phyloP scores from a whole-genome alignment of 1,140 invertebrate genomes.

The Pseudomyrmex cubaensis region DNA sequence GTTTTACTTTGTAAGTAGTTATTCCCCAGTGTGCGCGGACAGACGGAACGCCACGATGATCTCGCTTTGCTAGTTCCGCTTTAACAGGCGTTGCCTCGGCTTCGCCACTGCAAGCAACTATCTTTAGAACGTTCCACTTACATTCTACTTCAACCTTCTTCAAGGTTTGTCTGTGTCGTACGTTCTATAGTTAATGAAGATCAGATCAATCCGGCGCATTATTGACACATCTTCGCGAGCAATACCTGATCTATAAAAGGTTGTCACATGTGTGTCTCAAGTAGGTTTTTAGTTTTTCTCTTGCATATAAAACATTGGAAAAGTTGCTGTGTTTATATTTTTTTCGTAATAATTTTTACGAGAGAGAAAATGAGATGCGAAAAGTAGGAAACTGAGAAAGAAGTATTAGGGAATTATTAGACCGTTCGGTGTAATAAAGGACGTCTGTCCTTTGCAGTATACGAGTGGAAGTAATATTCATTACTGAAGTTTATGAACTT shows the following conservation, averaged over 20 bases:
- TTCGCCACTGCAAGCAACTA: slow-evolving; percentile 24
- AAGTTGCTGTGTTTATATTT: not conserved
- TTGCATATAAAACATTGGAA: slow-evolving; percentile 3
- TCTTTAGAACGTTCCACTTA: slow-evolving; percentile 60
- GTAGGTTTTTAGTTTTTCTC: not conserved
- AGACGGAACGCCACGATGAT: slow-evolving; percentile 30
- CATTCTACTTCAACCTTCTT: slow-evolving; percentile 48
- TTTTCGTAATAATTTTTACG: slow-evolving; percentile 14
- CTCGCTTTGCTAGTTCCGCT: slow-evolving; percentile 48
- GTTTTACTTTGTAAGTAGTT: slow-evolving; percentile 61
- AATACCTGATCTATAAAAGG: not conserved
- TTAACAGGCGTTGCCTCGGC: slow-evolving; percentile 51
- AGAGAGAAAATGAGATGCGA: not conserved
- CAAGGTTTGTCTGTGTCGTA: slow-evolving; percentile 44
- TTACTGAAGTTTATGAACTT: slow-evolving; percentile 47
- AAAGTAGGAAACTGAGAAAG: not conserved
- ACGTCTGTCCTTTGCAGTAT: slow-evolving; percentile 32
- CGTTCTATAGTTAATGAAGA: slow-evolving; percentile 50
- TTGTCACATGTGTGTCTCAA: too few species aligned
- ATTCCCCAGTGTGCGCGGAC: slow-evolving; percentile 35
- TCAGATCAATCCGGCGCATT: slow-evolving; percentile 36
- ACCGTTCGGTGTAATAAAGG: slow-evolving; percentile 41
- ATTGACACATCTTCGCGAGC: slow-evolving; percentile 40
- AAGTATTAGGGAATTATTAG: slow-evolving; percentile 46
- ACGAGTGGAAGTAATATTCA: slow-evolving; percentile 48